A percentile compares a stretch with the other conserved stretches of the same genome.
Evolutionary conservation across 2,888 invertebrate species (phyloP).

Genomic region (Tiliacea citrago): DNA sequence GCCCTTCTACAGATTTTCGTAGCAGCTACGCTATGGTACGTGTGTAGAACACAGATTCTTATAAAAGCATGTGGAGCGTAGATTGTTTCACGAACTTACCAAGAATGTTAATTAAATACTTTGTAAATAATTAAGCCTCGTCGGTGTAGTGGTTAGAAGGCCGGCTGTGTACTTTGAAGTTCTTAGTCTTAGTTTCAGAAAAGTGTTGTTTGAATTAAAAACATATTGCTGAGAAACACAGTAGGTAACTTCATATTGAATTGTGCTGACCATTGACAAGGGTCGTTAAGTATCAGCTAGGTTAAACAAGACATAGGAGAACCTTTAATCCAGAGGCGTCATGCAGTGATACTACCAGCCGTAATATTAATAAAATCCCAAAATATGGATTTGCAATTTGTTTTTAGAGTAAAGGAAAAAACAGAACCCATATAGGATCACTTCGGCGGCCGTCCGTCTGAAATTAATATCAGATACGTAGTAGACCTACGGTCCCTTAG

Average conservation of each 20-base stretch:
- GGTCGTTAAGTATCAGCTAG: neutral
- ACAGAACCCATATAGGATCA: too few species aligned
- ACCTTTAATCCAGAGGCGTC: neutral
- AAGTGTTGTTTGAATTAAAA: neutral
- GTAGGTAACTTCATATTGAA: neutral
- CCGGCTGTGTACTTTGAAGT: conserved; percentile 1
- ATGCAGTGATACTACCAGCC: too few species aligned
- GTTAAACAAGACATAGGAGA: neutral
- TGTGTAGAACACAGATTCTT: conserved; percentile 59
- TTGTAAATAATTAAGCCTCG: conserved; percentile 46
- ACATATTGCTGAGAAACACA: too few species aligned
- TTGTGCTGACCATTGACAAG: neutral
- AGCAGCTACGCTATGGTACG: conserved; percentile 41
- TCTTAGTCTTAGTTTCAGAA: neutral
- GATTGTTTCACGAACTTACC: conserved; percentile 58
- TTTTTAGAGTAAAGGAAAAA: too few species aligned
- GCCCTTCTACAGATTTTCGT: conserved; percentile 43
- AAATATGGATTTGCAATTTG: too few species aligned
- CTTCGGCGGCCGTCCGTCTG: too few species aligned
- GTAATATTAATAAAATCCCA: too few species aligned
- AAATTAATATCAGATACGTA: too few species aligned
- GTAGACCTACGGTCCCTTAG: too few species aligned
- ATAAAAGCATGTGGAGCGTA: conserved; percentile 52
- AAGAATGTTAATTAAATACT: conserved; percentile 64
- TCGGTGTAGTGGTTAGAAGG: conserved; percentile 21